Evolutionary conservation across 2,797 vertebrate genomes (phyloP), one percentile per base, ranked within the genome.

Genomic region (Falco columbarius): DNA sequence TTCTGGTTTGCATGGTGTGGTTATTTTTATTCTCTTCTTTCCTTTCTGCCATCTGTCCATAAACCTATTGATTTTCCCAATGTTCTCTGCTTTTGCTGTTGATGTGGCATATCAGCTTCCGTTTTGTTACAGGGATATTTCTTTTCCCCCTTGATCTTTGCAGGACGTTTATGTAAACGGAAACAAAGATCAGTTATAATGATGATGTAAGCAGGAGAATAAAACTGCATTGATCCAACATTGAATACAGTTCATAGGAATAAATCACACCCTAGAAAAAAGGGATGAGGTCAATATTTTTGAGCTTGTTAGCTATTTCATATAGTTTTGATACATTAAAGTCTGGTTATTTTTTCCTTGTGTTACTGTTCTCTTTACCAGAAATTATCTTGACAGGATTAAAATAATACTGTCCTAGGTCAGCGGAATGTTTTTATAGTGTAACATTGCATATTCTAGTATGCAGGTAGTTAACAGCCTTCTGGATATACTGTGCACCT

Each of bases 11-110:
- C 66, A 83, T 92, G 40, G 10, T 5, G 3, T 47, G 16, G 85
- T 94, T 95, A 92, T 97, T 96, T 97, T 95, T 96, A 52, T 84
- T 82, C 81, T 61, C 30, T 86, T 95, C 74, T 81, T 97, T 95
- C 92, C 86, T 96, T 91, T 96, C 63, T 92, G 49, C 93, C 90
- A 94, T 93, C 90, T 97, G 93, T 82, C 94, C 88, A 67, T 90
- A 77, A 94, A 61, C 24, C 54, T 80, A 95, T 89, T 85, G 75
- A 97, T 92, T 95, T 94, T 44, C 81, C 19, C 15, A 49, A 16
- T 27, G 34, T 90, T 92, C 59, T 92, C 46, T 80, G 44, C 0
- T 61, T 71, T 89, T 89, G 71, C 73, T 86, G 80, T 65, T 79
- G 54, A 84, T 59, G 32, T 32, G 89, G 24, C 80, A 32, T 42